These are phyloP conservation scores for Cheirogaleus medius DNA, from an alignment of 2,113 vertebrate genomes.

Conservation along the genomic window DNA sequence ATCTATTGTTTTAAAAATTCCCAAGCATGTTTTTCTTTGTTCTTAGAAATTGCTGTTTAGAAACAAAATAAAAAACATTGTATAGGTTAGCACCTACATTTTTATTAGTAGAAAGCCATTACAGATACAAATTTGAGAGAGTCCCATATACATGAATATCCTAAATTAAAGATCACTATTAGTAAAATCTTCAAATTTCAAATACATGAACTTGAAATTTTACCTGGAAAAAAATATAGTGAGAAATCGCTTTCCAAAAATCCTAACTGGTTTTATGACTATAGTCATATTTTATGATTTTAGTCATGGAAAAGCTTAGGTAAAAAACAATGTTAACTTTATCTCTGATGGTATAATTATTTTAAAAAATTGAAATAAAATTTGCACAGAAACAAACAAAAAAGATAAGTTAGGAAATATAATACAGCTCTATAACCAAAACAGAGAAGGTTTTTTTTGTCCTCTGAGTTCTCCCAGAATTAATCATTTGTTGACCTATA, in stretches of 20 bases:
- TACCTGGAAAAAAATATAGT: neutral
- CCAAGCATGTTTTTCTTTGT: neutral
- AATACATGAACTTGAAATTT: slow-evolving; percentile 30
- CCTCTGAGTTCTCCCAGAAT: neutral
- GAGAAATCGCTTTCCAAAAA: slow-evolving; percentile 19
- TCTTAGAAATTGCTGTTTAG: slow-evolving; percentile 15
- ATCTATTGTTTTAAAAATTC: neutral
- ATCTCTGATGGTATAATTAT: neutral
- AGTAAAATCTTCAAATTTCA: slow-evolving; percentile 29
- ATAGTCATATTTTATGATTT: neutral
- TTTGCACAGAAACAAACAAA: neutral
- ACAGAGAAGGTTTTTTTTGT: neutral
- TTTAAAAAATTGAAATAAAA: slow-evolving; percentile 5
- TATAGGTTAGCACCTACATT: neutral
- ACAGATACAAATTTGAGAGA: neutral
- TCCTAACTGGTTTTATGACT: slow-evolving; percentile 4
- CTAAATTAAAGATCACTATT: neutral
- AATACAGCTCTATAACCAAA: neutral
- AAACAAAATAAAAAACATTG: slow-evolving; percentile 13
- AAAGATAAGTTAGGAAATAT: neutral
- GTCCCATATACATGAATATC: neutral
- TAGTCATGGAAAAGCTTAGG: slow-evolving; percentile 40
- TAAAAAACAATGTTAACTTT: slow-evolving; percentile 28
- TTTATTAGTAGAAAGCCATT: neutral
- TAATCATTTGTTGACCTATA: neutral